These are phyloP conservation scores for Cynoglossus semilaevis DNA, from an alignment of 2,113 vertebrate genomes.

Conservation along the genomic window DNA sequence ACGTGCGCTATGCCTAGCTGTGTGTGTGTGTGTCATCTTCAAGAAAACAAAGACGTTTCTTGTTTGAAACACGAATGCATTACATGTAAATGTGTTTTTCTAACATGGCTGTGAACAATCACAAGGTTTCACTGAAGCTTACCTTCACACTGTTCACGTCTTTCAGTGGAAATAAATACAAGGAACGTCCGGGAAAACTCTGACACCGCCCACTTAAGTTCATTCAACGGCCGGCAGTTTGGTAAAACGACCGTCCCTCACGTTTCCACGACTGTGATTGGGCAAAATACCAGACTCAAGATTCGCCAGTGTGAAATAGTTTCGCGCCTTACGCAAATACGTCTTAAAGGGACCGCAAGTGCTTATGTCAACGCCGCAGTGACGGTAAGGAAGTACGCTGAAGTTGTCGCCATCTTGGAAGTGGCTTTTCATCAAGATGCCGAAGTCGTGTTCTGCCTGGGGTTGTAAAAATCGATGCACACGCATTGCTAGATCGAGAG, in stretches of 20 bases:
- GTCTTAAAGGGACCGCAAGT: constrained; percentile 11
- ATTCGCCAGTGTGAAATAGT: neutral
- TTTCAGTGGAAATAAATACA: constrained; percentile 6
- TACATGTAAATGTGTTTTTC: no score
- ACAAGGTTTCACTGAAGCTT: neutral
- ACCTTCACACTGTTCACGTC: constrained; percentile 2
- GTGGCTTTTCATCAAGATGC: no score
- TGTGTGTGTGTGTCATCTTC: no score
- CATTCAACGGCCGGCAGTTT: neutral
- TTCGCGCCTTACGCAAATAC: constrained; percentile 12
- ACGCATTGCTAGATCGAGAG: no score
- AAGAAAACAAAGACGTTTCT: no score
- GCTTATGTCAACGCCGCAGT: no score
- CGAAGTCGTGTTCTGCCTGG: no score
- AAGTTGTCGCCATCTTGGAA: no score
- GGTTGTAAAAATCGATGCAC: no score
- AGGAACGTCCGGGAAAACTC: constrained; percentile 8
- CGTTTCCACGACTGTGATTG: constrained; percentile 5
- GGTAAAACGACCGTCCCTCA: constrained; percentile 12
- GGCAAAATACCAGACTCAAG: neutral
- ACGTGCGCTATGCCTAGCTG: no score
- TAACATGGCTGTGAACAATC: no score
- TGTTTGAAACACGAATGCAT: neutral
- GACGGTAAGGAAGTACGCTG: no score
- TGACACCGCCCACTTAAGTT: neutral